phyloP scores from a whole-genome alignment of 1,140 invertebrate genomes.

The Drosophila mauritiana region DNA sequence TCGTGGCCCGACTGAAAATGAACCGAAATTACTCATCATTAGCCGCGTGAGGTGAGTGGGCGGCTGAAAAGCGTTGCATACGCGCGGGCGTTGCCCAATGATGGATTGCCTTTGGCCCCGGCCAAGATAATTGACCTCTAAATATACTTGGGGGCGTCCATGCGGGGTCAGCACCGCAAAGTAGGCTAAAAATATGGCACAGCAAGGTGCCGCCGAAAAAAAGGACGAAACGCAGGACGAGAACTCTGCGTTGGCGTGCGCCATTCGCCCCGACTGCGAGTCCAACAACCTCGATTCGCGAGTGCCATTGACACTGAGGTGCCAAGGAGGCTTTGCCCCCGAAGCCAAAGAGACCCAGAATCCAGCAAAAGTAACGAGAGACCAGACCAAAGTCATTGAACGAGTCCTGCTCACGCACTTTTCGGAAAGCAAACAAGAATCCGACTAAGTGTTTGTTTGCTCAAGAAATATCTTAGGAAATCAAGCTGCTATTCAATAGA shows the following conservation, averaged over 20 bases:
- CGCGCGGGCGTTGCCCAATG: constrained; percentile 62
- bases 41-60: constrained; percentile 19
- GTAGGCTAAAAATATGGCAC: constrained; percentile 81
- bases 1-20: constrained; percentile 35
- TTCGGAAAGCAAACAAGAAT: constrained; percentile 6
- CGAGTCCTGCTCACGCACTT: constrained; percentile 66
- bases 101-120: constrained; percentile 53
- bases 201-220: constrained; percentile 19
- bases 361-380: constrained; percentile 29
- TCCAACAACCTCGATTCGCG: constrained; percentile 68
- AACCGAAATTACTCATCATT: constrained; percentile 74
- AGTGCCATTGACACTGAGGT: constrained; percentile 72
- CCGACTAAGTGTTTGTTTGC: constrained; percentile 1
- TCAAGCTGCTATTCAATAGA: neutral
- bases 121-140: constrained; percentile 76
- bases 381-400: constrained; percentile 59
- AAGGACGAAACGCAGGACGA: constrained; percentile 4
- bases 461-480: neutral
- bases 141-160: constrained; percentile 62
- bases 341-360: neutral
- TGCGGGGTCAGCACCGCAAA: constrained; percentile 58
- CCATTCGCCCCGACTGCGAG: constrained; percentile 14
- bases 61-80: constrained; percentile 49
- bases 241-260: constrained; percentile 25
- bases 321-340: constrained; percentile 43